phyloP scores from a whole-genome alignment of 2,113 vertebrate species.

The Delphinapterus leucas region DNA sequence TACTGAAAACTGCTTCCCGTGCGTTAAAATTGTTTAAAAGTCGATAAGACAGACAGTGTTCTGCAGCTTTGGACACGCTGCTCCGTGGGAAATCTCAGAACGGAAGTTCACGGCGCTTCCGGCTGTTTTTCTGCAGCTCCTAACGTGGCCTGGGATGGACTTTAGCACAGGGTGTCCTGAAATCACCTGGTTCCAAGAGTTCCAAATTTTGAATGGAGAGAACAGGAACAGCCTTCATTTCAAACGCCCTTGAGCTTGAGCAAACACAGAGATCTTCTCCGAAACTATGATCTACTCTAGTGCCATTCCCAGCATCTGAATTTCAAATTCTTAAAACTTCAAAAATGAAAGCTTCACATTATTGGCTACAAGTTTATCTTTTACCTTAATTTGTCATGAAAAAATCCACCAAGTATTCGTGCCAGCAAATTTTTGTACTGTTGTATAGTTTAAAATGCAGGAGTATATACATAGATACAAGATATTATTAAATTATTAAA shows the following conservation, averaged over 20 bases:
- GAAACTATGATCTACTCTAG: fast-evolving
- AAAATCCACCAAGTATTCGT: not conserved
- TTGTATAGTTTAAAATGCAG: not conserved
- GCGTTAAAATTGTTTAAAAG: fast-evolving
- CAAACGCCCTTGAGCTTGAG: not conserved
- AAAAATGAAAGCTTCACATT: fast-evolving
- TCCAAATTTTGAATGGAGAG: not conserved
- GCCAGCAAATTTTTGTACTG: not conserved
- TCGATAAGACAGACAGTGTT: fast-evolving
- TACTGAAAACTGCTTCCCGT: not conserved
- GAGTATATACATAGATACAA: not conserved
- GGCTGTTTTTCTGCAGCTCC: not conserved
- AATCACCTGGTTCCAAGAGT: not conserved
- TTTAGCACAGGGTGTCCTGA: fast-evolving
- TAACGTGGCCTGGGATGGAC: fast-evolving
- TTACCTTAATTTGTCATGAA: not conserved
- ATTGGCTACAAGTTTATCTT: not conserved
- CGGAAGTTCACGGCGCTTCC: fast-evolving
- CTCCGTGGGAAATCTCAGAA: fast-evolving
- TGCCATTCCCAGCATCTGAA: fast-evolving
- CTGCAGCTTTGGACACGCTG: fast-evolving
- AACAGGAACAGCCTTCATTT: not conserved
- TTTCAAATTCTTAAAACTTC: not conserved
- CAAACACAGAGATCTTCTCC: not conserved
- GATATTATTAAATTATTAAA: not conserved